Percentiles rank a stretch among this genome's conserved stretches.
phyloP scores from a whole-genome alignment of 2,797 vertebrate species.

The Spheniscus humboldti region DNA sequence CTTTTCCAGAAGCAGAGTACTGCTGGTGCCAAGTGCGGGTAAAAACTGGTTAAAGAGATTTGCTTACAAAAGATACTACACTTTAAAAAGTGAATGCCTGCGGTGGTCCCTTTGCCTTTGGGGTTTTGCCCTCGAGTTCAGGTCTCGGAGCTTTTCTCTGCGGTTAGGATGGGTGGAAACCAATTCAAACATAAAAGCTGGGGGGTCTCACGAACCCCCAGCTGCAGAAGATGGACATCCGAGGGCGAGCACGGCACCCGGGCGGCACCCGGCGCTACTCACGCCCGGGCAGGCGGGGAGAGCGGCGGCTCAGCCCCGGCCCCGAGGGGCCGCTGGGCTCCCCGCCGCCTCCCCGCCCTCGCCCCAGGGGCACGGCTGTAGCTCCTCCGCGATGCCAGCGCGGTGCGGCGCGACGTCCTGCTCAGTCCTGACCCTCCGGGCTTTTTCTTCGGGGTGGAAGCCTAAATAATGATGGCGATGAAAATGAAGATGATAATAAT shows the following conservation, averaged over 20 bases:
- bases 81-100: not conserved
- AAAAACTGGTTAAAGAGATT: not conserved
- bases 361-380: not conserved
- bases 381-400: not conserved
- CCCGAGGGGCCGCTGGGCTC: not conserved
- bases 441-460: not conserved
- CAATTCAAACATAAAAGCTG: too few relatives aligned
- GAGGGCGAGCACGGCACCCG: accelerated
- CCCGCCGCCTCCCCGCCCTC: not conserved
- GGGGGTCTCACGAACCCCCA: too few relatives aligned
- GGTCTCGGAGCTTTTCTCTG: not conserved
- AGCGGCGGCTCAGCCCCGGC: not conserved
- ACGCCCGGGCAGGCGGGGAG: not conserved
- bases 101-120: not conserved
- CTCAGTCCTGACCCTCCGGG: not conserved
- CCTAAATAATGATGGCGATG: not conserved
- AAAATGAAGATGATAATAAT: accelerated
- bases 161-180: not conserved
- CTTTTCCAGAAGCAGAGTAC: not conserved
- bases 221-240: not conserved
- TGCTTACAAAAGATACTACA: accelerated
- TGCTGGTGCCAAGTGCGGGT: not conserved
- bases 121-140: not conserved
- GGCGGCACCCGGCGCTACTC: not conserved
- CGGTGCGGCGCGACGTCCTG: not conserved